Conservation (phyloP, 2,797 vertebrate genomes). For the Lophius americanus region DNA sequence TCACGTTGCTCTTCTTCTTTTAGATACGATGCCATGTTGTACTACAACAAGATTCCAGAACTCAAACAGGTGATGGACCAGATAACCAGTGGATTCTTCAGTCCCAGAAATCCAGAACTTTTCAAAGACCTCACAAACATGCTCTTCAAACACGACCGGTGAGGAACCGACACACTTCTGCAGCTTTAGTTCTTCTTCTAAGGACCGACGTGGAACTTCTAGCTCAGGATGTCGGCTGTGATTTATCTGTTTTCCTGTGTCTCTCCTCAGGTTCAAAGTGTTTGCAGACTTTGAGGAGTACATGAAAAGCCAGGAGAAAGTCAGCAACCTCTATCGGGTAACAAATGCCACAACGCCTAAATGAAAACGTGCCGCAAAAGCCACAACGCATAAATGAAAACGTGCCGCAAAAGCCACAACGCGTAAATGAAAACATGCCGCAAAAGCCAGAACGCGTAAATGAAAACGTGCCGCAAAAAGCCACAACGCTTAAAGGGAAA, state of each 20-base stretch:
- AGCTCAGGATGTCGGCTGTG: neutral
- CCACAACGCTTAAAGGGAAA: too few relatives aligned
- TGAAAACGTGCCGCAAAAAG: too few relatives aligned
- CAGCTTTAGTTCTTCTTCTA: neutral
- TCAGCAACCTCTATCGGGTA: slow-evolving; percentile 94
- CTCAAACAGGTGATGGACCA: slow-evolving; percentile 91
- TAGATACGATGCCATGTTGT: slow-evolving; percentile 89
- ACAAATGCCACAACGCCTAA: slow-evolving; percentile 14
- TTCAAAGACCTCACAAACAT: slow-evolving; percentile 92
- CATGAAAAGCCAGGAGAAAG: slow-evolving; percentile 89
- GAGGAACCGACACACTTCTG: slow-evolving; percentile 29
- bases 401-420: too few relatives aligned
- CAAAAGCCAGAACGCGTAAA: too few relatives aligned
- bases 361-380: too few relatives aligned
- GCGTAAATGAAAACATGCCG: too few relatives aligned
- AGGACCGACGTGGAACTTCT: neutral
- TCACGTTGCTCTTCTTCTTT: neutral
- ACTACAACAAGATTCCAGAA: slow-evolving; percentile 88
- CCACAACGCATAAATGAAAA: too few relatives aligned
- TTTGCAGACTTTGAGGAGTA: slow-evolving; percentile 96
- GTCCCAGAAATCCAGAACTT: slow-evolving; percentile 87
- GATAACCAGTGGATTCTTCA: slow-evolving; percentile 91
- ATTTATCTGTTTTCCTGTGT: neutral
- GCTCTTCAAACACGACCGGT: slow-evolving; percentile 95
- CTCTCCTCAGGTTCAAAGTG: slow-evolving; percentile 90